phyloP scores from a whole-genome alignment of 2,113 vertebrate species.

The Notarius quadriscutis region DNA sequence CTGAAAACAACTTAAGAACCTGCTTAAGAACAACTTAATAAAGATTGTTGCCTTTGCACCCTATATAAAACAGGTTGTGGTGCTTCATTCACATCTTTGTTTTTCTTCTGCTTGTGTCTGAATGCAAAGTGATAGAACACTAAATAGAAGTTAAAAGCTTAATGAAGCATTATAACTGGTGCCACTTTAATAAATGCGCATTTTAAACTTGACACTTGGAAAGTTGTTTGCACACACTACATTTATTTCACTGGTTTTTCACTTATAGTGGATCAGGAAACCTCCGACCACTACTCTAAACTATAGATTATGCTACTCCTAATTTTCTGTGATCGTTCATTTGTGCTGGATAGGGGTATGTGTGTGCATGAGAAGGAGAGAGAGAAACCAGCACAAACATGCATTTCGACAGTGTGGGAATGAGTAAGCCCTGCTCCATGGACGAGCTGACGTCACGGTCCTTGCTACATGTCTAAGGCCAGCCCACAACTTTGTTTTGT shows the following conservation, averaged over 20 bases:
- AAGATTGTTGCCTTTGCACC: not conserved
- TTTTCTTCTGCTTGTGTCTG: not conserved
- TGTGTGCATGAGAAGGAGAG: not conserved
- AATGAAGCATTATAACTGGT: not conserved
- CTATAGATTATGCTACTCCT: not conserved
- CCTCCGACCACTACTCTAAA: not conserved
- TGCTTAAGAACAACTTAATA: too few species aligned
- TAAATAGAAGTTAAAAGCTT: not conserved
- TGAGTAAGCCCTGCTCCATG: not conserved
- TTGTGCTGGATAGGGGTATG: not conserved
- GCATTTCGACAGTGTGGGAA: not conserved
- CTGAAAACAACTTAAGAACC: not conserved
- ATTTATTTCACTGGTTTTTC: not conserved
- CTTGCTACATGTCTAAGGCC: not conserved
- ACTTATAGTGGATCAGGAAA: not conserved
- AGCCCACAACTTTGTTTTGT: not conserved
- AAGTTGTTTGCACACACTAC: not conserved
- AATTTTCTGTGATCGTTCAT: not conserved
- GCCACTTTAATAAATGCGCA: not conserved
- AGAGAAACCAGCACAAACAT: not conserved
- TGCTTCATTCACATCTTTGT: not conserved
- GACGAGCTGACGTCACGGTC: not conserved
- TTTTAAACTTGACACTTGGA: not conserved
- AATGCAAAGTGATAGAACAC: not conserved
- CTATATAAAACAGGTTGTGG: not conserved